Evolutionary conservation across 2,113 vertebrate genomes (phyloP).

Genomic region (Lipophrys pholis): DNA sequence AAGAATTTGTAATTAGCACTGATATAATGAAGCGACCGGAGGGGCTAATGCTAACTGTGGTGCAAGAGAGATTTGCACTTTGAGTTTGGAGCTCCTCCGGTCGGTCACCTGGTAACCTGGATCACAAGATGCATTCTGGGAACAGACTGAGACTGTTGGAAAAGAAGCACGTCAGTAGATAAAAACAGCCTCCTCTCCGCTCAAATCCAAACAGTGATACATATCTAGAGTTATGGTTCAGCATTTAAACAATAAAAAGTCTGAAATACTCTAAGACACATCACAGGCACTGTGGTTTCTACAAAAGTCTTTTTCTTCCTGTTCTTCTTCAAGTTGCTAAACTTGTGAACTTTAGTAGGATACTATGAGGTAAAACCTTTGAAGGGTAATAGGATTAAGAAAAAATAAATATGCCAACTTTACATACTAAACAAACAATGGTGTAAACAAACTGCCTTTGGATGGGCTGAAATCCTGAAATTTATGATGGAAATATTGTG

Average conservation of each 20-base stretch:
- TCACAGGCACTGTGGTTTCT: too few relatives aligned
- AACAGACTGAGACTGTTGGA: not conserved
- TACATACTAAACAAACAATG: too few relatives aligned
- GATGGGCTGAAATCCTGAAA: too few relatives aligned
- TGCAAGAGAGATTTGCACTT: conserved; percentile 84
- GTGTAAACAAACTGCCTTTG: too few relatives aligned
- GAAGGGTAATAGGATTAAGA: too few relatives aligned
- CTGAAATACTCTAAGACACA: too few relatives aligned
- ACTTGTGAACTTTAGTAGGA: too few relatives aligned
- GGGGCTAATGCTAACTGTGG: conserved; percentile 92
- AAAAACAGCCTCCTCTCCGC: not conserved
- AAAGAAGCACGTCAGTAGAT: conserved; percentile 1
- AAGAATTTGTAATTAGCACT: conserved; percentile 99
- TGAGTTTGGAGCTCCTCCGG: conserved; percentile 66
- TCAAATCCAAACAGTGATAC: not conserved
- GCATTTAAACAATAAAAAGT: not conserved
- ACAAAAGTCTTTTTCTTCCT: too few relatives aligned
- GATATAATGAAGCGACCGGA: conserved; percentile 97
- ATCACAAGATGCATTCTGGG: conserved; percentile 10
- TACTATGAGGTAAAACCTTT: too few relatives aligned
- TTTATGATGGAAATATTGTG: too few relatives aligned
- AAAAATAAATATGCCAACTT: too few relatives aligned
- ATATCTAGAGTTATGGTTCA: conserved; percentile 5
- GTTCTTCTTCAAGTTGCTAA: too few relatives aligned
- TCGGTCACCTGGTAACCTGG: conserved; percentile 60